Conservation (phyloP, 2,797 vertebrate species). For the Limosa lapponica region DNA sequence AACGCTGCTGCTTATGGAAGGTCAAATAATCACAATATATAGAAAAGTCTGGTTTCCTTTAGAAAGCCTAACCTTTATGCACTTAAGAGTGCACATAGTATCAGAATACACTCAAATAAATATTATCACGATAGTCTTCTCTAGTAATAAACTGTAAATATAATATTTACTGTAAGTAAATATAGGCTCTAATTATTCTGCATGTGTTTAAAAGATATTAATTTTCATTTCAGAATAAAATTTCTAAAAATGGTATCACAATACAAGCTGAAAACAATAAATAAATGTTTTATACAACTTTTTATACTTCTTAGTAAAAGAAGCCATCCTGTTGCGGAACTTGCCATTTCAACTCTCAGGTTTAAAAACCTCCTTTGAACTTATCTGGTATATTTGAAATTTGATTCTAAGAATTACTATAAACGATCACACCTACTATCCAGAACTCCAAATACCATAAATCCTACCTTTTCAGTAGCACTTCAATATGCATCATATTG, state of each 20-base stretch:
- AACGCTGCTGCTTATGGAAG: background rate
- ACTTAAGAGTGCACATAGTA: background rate
- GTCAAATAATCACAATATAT: background rate
- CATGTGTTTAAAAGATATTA: background rate
- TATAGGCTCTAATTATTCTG: background rate
- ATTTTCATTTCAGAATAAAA: background rate
- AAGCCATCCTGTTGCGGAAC: background rate
- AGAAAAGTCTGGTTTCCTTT: background rate
- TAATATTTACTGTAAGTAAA: no score
- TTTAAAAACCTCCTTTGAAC: background rate
- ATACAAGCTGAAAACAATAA: background rate
- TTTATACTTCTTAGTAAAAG: background rate
- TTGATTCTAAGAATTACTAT: background rate
- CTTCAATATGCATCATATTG: slow-evolving; percentile 88
- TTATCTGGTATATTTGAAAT: background rate
- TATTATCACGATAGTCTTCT: background rate
- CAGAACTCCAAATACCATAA: background rate
- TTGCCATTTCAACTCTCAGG: background rate
- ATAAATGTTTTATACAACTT: background rate
- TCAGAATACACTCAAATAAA: background rate
- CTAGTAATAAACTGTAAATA: background rate
- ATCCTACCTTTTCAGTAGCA: slow-evolving; percentile 88
- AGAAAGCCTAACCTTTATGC: background rate
- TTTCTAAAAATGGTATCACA: background rate
- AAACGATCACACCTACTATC: background rate